Base-by-base conservation (phyloP, 1,140 invertebrate species). In the Hycleus phaleratus region DNA sequence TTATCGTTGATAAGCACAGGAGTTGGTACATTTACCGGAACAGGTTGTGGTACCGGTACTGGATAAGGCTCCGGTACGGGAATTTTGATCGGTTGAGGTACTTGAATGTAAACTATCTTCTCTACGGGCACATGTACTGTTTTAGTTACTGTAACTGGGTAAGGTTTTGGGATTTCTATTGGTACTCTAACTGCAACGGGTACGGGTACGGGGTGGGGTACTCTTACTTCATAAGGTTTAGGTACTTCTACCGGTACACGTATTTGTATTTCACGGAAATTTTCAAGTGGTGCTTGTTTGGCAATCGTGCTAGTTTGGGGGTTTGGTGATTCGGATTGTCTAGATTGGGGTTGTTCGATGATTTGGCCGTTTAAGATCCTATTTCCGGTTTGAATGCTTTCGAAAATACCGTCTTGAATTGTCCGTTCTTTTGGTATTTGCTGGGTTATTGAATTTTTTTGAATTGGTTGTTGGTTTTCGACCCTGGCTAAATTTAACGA, bases 221-320 rank as follows among this genome's bases (percentile, higher is more conserved):
- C 66, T 25, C 46, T 39, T 1, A 69, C 68, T 51, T 62, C 58
- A 49, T 66, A 69, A 4, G 68, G 68, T 4, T 75, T 72, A 1
- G 73, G 68, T 1, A 69, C 66, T 46, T 60, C 62, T 46, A 67
- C 63, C 46, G 61, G 61, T 12, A 67, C 64, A 11, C 48, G 25
- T 10, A 54, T 43, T 38, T 26, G n/a, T 3, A 58, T 51, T 51
- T 46, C 32, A 40, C 49, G 54, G 12, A 42, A 46, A 8, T 59
- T 48, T 49, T 59, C 56, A n/a, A 38, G 4, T 42, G 40, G 40
- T 10, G 10, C 40, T 42, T 11, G 5, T 32, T 32, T 32, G 4
- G 32, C 1, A 1, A 32, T 32, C 7, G 32, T 32, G 18, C 1
- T 1, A 32, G 7, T 7, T 32, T 32, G 32, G 0, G 32, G 7